Percentiles rank a stretch among this genome's conserved stretches.
phyloP scores from a whole-genome alignment of 2,888 invertebrate species.

The Drosophila ochracea region DNA sequence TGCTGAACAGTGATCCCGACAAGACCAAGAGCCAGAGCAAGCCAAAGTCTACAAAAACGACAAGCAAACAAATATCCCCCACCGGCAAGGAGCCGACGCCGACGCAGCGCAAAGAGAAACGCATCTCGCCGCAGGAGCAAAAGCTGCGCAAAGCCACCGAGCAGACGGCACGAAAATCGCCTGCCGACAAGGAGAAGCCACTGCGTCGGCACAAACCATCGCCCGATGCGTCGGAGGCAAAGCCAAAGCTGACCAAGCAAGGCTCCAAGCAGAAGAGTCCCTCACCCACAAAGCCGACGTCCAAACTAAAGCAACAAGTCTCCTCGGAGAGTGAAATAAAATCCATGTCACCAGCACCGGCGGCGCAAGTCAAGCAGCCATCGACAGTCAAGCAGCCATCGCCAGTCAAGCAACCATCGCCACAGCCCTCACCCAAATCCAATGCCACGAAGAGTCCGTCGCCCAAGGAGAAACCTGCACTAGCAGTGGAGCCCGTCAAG shows the following conservation, averaged over 20 bases:
- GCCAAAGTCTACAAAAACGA: constrained; percentile 34
- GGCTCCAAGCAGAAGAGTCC: constrained; percentile 72
- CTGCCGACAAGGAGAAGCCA: constrained; percentile 33
- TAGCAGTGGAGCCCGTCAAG: constrained; percentile 7
- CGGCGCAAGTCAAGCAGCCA: background rate
- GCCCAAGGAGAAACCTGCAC: background rate
- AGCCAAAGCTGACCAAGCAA: constrained; percentile 47
- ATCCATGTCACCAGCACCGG: constrained; percentile 54
- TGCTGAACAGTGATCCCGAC: constrained; percentile 56
- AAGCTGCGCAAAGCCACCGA: constrained; percentile 45
- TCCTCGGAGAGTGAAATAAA: constrained; percentile 59
- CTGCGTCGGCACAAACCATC: constrained; percentile 41
- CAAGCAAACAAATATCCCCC: constrained; percentile 57
- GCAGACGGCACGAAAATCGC: constrained; percentile 18
- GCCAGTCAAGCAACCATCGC: constrained; percentile 18
- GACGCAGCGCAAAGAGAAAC: constrained; percentile 54
- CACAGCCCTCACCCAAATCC: constrained; percentile 15
- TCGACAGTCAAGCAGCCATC: constrained; percentile 21
- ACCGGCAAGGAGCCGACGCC: constrained; percentile 50
- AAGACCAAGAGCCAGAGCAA: constrained; percentile 15
- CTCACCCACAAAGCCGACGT: constrained; percentile 53
- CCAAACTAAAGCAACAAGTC: constrained; percentile 38
- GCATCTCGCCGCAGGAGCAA: constrained; percentile 63
- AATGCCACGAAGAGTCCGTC: constrained; percentile 9
- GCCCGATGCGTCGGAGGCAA: constrained; percentile 33